These are phyloP conservation scores for Clarias platycephalus DNA, from an alignment of 2,797 vertebrate species.

Conservation along the genomic window DNA sequence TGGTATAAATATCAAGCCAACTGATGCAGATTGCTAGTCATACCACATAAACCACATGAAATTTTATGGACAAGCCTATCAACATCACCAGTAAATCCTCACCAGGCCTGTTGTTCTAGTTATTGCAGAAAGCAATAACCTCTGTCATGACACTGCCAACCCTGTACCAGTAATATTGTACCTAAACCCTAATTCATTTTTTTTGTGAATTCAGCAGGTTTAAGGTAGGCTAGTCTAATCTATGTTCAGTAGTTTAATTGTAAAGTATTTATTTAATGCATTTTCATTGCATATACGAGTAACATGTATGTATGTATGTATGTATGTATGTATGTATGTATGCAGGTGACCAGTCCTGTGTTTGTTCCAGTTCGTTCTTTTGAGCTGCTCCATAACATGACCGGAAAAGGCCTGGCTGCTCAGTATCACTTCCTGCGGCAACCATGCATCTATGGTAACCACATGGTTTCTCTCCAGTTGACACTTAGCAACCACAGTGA, in stretches of 20 bases:
- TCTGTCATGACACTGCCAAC: neutral
- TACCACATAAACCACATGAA: neutral
- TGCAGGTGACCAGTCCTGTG: slow-evolving; percentile 80
- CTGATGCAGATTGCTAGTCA: neutral
- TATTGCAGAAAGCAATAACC: neutral
- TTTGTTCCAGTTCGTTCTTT: slow-evolving; percentile 82
- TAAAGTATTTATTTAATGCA: too few species aligned
- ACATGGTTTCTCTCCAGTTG: slow-evolving; percentile 88
- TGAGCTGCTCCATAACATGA: slow-evolving; percentile 93
- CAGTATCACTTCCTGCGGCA: slow-evolving; percentile 89
- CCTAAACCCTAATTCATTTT: neutral
- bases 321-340: slow-evolving; percentile 1
- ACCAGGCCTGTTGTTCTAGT: neutral
- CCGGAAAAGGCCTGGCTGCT: slow-evolving; percentile 89
- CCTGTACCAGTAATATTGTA: neutral
- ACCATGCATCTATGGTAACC: slow-evolving; percentile 80
- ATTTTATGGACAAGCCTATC: neutral
- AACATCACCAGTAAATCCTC: neutral
- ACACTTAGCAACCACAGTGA: slow-evolving; percentile 84
- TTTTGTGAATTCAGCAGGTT: too few species aligned
- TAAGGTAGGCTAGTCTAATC: too few species aligned
- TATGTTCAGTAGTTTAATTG: too few species aligned
- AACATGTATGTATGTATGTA: neutral
- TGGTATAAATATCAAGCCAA: neutral
- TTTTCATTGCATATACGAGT: too few species aligned